Evolutionary conservation across 2,113 vertebrate genomes (phyloP).

Genomic region (Caloenas nicobarica): DNA sequence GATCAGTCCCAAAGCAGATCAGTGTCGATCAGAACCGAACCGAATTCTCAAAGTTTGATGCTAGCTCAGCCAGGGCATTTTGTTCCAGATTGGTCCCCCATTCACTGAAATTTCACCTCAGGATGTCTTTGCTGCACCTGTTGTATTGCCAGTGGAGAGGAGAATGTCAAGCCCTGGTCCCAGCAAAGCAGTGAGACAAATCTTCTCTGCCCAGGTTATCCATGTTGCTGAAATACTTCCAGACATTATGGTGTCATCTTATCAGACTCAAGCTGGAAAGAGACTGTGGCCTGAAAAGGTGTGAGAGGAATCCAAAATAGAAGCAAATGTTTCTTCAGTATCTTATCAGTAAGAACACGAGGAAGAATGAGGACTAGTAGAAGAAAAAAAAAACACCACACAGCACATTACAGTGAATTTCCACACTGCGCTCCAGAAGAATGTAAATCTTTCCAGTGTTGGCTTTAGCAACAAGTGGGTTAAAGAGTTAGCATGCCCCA

Average conservation of each 20-base stretch:
- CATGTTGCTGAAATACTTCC: background rate
- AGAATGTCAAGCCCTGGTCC: background rate
- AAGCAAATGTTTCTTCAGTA: background rate
- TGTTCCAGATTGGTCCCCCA: background rate
- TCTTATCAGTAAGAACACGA: background rate
- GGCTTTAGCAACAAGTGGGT: background rate
- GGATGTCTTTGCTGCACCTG: background rate
- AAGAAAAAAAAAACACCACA: background rate
- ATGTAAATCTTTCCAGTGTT: background rate
- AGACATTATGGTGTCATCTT: background rate
- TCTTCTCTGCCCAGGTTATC: background rate
- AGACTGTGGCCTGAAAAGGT: background rate
- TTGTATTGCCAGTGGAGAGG: background rate
- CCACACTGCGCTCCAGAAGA: background rate
- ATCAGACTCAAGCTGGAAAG: background rate
- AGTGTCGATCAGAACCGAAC: accelerated
- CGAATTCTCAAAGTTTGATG: background rate
- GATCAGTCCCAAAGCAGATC: background rate
- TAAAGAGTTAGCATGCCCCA: background rate
- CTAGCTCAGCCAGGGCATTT: background rate
- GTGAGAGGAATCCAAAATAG: background rate
- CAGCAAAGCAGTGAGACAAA: background rate
- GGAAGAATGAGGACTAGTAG: background rate
- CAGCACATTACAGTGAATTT: background rate
- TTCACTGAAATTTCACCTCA: background rate